phyloP scores from a whole-genome alignment of 2,797 vertebrate species.

The Lates japonicus region DNA sequence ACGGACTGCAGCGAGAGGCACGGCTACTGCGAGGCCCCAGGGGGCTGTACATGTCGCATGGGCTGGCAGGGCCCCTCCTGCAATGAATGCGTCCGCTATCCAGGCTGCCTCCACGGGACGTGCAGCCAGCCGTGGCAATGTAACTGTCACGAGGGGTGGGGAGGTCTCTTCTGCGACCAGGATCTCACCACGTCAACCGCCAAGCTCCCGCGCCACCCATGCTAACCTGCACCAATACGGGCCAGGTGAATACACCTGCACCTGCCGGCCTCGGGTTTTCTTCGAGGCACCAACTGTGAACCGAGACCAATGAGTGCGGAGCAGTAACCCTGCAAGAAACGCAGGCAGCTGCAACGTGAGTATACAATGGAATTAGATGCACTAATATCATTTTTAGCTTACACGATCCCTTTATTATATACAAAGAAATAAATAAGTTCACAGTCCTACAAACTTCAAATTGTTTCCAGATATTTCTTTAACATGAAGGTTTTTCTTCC shows the following conservation, averaged over 20 bases:
- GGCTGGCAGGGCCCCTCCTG: constrained; percentile 93
- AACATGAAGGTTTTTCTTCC: not conserved
- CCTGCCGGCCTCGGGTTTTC: constrained; percentile 86
- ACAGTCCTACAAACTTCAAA: not conserved
- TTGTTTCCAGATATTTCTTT: not conserved
- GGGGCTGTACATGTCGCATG: constrained; percentile 87
- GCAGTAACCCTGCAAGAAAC: constrained; percentile 94
- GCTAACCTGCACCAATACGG: constrained; percentile 92
- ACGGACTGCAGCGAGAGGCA: constrained; percentile 90
- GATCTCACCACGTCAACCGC: constrained; percentile 93
- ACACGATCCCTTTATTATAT: not conserved
- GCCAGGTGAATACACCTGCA: constrained; percentile 91
- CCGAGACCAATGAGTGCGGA: constrained; percentile 92
- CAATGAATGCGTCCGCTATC: constrained; percentile 87
- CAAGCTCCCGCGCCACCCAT: constrained; percentile 87
- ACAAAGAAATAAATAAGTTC: no score
- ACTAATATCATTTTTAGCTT: not conserved
- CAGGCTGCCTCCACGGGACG: constrained; percentile 89
- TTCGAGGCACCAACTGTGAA: constrained; percentile 89
- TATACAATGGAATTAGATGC: constrained; percentile 9
- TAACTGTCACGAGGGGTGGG: constrained; percentile 91
- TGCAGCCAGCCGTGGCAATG: constrained; percentile 91
- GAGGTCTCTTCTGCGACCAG: constrained; percentile 91
- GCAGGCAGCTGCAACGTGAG: constrained; percentile 95
- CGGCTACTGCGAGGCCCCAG: constrained; percentile 91